phyloP scores from a whole-genome alignment of 2,888 invertebrate species.

The Exephanes ischioxanthus region DNA sequence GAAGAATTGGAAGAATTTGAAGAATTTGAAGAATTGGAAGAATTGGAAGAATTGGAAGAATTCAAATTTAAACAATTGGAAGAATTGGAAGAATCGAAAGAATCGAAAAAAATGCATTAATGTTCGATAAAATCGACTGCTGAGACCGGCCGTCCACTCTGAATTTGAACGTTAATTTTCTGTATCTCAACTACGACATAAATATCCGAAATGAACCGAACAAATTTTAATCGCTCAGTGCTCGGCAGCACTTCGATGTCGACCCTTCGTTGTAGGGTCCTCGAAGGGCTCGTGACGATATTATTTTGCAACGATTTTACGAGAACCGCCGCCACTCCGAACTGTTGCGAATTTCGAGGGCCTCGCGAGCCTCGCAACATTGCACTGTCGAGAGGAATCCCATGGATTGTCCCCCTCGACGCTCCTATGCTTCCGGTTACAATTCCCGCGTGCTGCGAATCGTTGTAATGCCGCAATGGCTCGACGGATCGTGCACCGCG shows the following conservation, averaged over 20 bases:
- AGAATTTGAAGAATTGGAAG: background rate
- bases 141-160: too few species aligned
- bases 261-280: background rate
- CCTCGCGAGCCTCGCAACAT: slow-evolving; percentile 14
- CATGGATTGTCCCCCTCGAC: slow-evolving; percentile 4
- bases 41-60: too few species aligned
- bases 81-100: too few species aligned
- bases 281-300: background rate
- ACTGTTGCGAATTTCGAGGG: slow-evolving; percentile 2
- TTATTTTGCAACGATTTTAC: background rate
- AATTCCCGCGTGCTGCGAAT: slow-evolving; percentile 44
- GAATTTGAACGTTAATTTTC: too few species aligned
- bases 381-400: slow-evolving; percentile 29
- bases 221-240: background rate
- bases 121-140: too few species aligned
- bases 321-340: background rate
- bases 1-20: too few species aligned
- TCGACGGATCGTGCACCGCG: background rate
- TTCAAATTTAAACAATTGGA: too few species aligned
- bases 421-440: slow-evolving; percentile 13
- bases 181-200: too few species aligned
- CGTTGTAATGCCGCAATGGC: slow-evolving; percentile 4
- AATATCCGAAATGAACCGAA: too few species aligned
- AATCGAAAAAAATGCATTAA: too few species aligned
- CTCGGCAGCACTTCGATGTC: background rate